These are phyloP conservation scores for Amphibalanus amphitrite DNA, from an alignment of 1,140 invertebrate species.

Conservation along the genomic window DNA sequence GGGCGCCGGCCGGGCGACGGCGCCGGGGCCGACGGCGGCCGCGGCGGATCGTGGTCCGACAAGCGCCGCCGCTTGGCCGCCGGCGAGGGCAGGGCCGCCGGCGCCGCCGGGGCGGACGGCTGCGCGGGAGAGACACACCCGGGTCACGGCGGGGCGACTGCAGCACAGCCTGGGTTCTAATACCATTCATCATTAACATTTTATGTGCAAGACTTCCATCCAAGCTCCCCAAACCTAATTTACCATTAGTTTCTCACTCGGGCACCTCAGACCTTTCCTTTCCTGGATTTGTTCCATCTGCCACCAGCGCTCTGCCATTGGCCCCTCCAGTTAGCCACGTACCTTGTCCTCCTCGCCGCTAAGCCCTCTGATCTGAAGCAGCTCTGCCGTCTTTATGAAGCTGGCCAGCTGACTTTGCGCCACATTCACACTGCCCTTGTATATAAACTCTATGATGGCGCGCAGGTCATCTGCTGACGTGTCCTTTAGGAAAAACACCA, in stretches of 20 bases:
- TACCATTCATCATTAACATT: no score
- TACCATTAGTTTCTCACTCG: not conserved
- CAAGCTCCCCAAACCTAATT: not conserved
- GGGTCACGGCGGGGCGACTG: not conserved
- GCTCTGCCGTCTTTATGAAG: constrained; percentile 22
- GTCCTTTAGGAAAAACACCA: constrained; percentile 46
- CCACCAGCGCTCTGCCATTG: no score
- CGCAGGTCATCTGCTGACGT: constrained; percentile 51
- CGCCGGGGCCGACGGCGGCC: no score
- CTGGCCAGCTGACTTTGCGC: constrained; percentile 21
- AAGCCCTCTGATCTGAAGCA: constrained; percentile 24
- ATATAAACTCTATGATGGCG: constrained; percentile 37
- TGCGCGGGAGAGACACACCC: no score
- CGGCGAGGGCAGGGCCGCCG: no score
- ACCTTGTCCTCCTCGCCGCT: constrained; percentile 19
- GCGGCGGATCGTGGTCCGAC: not conserved
- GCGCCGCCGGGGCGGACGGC: no score
- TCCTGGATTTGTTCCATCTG: no score
- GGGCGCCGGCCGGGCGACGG: no score
- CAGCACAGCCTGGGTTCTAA: no score
- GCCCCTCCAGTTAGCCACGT: no score
- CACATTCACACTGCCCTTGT: constrained; percentile 31
- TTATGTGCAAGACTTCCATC: not conserved
- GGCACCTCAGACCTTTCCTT: no score
- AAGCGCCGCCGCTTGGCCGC: not conserved